Conservation (phyloP, 1,140 invertebrate species). For the Pseudomyrmex sp. region DNA sequence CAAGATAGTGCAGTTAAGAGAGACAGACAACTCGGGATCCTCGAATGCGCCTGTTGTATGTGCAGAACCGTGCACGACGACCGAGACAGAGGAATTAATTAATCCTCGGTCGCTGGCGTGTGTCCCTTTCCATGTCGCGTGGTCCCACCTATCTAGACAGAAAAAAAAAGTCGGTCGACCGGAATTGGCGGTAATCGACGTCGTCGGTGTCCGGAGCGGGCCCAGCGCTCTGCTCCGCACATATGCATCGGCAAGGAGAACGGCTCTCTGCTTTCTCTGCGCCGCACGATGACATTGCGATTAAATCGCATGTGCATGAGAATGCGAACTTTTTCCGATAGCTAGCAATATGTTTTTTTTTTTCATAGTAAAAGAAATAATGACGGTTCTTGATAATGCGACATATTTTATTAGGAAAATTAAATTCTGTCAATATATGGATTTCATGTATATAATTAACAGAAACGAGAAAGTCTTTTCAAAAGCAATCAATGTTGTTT, state of each 20-base stretch:
- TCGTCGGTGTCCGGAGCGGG: background rate
- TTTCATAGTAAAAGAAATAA: background rate
- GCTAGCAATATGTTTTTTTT: too few species aligned
- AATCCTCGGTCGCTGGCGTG: background rate
- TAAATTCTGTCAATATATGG: too few species aligned
- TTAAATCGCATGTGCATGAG: slow-evolving; percentile 7
- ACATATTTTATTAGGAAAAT: too few species aligned
- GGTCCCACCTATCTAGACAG: background rate
- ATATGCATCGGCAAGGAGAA: background rate
- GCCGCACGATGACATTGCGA: slow-evolving; percentile 16
- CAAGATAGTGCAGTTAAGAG: background rate
- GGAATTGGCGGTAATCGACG: slow-evolving; percentile 28
- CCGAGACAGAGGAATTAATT: slow-evolving; percentile 3
- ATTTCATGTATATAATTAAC: too few species aligned
- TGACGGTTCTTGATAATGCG: too few species aligned
- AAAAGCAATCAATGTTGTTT: too few species aligned
- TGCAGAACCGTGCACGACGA: background rate
- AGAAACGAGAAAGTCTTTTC: too few species aligned
- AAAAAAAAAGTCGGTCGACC: slow-evolving; percentile 28
- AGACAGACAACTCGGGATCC: background rate
- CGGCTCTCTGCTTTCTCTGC: background rate
- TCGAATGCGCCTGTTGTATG: background rate
- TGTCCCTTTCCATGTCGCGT: background rate
- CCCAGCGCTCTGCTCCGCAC: background rate
- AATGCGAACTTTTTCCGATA: background rate